These are phyloP conservation scores for Zophobas atratus DNA, from an alignment of 1,140 invertebrate species.

Conservation along the genomic window DNA sequence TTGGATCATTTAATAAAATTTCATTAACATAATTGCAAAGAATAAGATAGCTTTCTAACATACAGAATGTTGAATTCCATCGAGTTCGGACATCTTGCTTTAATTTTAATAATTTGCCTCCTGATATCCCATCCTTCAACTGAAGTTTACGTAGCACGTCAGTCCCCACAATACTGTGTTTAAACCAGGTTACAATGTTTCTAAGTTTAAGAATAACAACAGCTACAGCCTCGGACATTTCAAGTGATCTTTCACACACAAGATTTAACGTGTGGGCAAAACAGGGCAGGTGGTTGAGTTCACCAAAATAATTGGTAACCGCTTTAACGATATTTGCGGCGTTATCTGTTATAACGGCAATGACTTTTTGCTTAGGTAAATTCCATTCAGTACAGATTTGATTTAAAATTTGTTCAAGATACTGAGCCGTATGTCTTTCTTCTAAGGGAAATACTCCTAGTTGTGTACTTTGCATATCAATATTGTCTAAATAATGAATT, in stretches of 20 bases:
- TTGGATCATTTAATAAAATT: slow-evolving; percentile 61
- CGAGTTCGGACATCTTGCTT: slow-evolving; percentile 63
- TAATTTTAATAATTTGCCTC: slow-evolving; percentile 54
- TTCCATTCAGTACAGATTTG: slow-evolving; percentile 61
- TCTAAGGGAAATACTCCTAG: slow-evolving; percentile 57
- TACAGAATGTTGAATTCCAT: slow-evolving; percentile 66
- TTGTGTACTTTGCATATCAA: slow-evolving; percentile 38
- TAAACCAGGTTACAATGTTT: slow-evolving; percentile 66
- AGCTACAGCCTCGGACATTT: slow-evolving; percentile 32
- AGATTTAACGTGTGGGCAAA: slow-evolving; percentile 64
- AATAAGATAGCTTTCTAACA: slow-evolving; percentile 66
- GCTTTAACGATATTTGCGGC: slow-evolving; percentile 66
- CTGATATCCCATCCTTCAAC: not conserved
- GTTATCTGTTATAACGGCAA: slow-evolving; percentile 65
- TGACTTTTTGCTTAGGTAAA: slow-evolving; percentile 62
- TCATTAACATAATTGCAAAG: slow-evolving; percentile 62
- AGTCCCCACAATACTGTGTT: slow-evolving; percentile 64
- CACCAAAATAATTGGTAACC: slow-evolving; percentile 62
- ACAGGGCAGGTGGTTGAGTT: slow-evolving; percentile 65
- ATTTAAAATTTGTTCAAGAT: slow-evolving; percentile 57
- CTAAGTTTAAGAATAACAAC: slow-evolving; percentile 63
- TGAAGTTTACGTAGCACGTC: slow-evolving; percentile 62
- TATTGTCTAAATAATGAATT: slow-evolving; percentile 53
- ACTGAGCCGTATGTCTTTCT: slow-evolving; percentile 61
- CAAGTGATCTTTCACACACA: slow-evolving; percentile 45